A percentile compares a stretch with the other conserved stretches of the same genome.
Evolutionary conservation across 2,113 vertebrate species (phyloP).

Genomic region (Cygnus atratus): DNA sequence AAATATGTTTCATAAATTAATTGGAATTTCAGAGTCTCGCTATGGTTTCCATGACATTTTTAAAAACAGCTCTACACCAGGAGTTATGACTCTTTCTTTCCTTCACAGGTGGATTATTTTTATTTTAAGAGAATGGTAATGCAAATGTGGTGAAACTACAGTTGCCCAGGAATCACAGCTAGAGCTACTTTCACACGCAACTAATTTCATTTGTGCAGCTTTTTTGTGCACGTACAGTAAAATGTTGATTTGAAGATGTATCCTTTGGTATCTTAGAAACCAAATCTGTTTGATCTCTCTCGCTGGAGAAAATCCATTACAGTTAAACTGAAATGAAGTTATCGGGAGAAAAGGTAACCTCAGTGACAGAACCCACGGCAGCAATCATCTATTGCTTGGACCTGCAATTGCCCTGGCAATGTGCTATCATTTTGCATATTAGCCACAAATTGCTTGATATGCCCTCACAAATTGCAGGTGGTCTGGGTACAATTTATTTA

Average conservation of each 20-base stretch:
- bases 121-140: not conserved
- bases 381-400: not conserved
- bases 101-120: not conserved
- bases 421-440: not conserved
- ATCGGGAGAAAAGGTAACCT: not conserved
- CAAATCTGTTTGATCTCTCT: conserved; percentile 17
- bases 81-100: not conserved
- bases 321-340: conserved; percentile 1
- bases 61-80: not conserved
- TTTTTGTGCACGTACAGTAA: not conserved
- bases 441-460: not conserved
- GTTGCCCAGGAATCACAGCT: not conserved
- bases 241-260: conserved; percentile 17
- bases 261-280: conserved; percentile 55
- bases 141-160: not conserved
- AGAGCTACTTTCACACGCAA: not conserved
- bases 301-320: not conserved
- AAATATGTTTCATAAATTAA: conserved; percentile 11
- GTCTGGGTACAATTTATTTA: not conserved
- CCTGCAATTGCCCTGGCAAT: not conserved
- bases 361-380: not conserved
- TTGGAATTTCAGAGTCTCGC: not conserved
- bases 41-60: not conserved
- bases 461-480: not conserved
- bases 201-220: not conserved